Conservation (phyloP, 2,888 invertebrate species). For the Choristoneura rosaceana region DNA sequence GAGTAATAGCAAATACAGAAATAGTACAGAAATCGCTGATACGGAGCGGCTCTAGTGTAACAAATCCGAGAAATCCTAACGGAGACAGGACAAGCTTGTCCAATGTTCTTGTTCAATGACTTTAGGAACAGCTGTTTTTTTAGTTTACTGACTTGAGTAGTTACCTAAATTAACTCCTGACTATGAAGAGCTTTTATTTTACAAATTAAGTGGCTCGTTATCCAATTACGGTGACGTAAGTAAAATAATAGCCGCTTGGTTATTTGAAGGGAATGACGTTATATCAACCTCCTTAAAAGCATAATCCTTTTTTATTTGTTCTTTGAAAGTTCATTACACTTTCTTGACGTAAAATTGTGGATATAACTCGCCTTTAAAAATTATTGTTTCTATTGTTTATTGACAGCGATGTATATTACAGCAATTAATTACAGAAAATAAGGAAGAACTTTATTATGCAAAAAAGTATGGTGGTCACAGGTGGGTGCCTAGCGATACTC, state of each 20-base stretch:
- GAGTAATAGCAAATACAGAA: background rate
- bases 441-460: slow-evolving; percentile 31
- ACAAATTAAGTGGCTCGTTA: slow-evolving; percentile 23
- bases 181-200: slow-evolving; percentile 13
- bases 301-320: background rate
- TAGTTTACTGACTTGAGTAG: slow-evolving; percentile 5
- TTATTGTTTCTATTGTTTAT: background rate
- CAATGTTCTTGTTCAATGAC: slow-evolving; percentile 33
- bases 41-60: slow-evolving; percentile 30
- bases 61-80: slow-evolving; percentile 39
- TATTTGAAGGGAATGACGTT: slow-evolving; percentile 4
- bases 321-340: background rate
- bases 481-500: slow-evolving; percentile 25
- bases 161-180: slow-evolving; percentile 13
- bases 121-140: slow-evolving; percentile 26
- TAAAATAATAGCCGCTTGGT: background rate
- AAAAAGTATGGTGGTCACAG: slow-evolving; percentile 21
- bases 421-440: slow-evolving; percentile 27
- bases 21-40: background rate
- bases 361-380: background rate
- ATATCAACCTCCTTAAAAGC: background rate
- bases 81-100: slow-evolving; percentile 26
- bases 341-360: background rate
- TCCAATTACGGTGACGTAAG: slow-evolving; percentile 30
- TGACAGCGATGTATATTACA: background rate